Base-by-base conservation (phyloP, 2,113 vertebrate genomes). In the Perca flavescens region DNA sequence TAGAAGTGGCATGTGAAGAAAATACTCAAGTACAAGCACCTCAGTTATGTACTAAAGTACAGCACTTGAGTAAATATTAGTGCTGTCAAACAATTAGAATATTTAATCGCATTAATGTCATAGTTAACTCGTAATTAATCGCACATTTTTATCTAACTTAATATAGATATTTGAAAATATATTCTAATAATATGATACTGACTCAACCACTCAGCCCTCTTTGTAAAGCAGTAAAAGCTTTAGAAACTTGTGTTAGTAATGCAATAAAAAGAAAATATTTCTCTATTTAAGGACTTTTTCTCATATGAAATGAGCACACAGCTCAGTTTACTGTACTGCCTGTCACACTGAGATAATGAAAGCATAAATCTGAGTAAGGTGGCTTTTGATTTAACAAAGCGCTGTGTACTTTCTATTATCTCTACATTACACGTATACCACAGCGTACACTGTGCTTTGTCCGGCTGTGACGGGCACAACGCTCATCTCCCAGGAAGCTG, bases 401-500 rank as follows among this genome's bases (percentile, higher is more conserved):
- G 19, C 77, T 79, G 82, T 84, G 78, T 75, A 34, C 80, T 73
- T 62, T 75, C 25, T 60, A 69, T 86, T 81, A 83, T 61, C 79
- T 43, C 72, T 25, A 17, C 83, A 63, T 58, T 69, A 71, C 73
- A 75, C 22, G 25, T 53, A 60, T n/a, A 10, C 19, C 36, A 4
- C 78, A 22, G 36, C 31, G 61, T 61, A 15, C 79, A 6, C 53
- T 1, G 50, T 0, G 77, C 84, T 83, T 80, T 89, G 74, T 87
- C 77, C 67, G 0, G 14, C 63, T 7, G 64, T 34, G 88, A 83
- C 16, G 22, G 84, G 65, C 86, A 84, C 86, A 52, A 74, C 78
- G 92, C 90, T 84, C 61, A 68, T 91, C 87, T 89, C 93, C 92
- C 50, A 16, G 86, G 90, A 80, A 8, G 65, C 82, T 56, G 74